phyloP scores from a whole-genome alignment of 2,113 vertebrate species.

The Coregonus clupeaformis region DNA sequence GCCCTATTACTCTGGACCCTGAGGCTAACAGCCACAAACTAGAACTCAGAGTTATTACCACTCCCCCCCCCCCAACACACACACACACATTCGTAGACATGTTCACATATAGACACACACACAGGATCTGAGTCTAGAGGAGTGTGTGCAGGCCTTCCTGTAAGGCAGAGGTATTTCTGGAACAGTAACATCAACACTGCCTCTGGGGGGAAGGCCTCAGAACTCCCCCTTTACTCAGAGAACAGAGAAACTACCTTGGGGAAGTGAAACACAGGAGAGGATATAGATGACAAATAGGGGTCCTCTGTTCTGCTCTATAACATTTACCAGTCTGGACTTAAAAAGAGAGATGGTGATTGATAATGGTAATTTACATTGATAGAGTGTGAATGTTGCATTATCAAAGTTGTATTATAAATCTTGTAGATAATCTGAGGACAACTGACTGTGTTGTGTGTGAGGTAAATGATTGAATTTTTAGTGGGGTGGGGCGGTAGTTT shows the following conservation, averaged over 20 bases:
- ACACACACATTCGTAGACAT: neutral
- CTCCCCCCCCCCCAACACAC: neutral
- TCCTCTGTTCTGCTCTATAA: neutral
- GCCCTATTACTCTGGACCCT: neutral
- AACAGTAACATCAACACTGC: slow-evolving; percentile 27
- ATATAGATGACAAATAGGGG: neutral
- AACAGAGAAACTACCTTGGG: slow-evolving; percentile 3
- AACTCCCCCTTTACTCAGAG: neutral
- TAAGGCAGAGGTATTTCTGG: slow-evolving; percentile 20
- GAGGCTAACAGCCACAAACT: neutral
- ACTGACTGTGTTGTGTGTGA: neutral
- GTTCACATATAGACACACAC: slow-evolving; percentile 4
- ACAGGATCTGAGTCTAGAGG: neutral
- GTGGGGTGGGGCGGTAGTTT: neutral
- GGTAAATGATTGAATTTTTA: neutral
- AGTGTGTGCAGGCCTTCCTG: slow-evolving; percentile 26
- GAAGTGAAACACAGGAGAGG: neutral
- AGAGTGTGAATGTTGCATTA: too few species aligned
- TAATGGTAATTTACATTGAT: too few species aligned
- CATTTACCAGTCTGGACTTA: neutral
- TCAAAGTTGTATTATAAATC: too few species aligned
- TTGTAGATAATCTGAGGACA: neutral
- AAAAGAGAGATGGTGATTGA: too few species aligned
- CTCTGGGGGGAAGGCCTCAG: neutral
- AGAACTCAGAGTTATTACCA: neutral